Base-by-base conservation (phyloP, 2,113 vertebrate species). In the Macheiramphus alcinus region DNA sequence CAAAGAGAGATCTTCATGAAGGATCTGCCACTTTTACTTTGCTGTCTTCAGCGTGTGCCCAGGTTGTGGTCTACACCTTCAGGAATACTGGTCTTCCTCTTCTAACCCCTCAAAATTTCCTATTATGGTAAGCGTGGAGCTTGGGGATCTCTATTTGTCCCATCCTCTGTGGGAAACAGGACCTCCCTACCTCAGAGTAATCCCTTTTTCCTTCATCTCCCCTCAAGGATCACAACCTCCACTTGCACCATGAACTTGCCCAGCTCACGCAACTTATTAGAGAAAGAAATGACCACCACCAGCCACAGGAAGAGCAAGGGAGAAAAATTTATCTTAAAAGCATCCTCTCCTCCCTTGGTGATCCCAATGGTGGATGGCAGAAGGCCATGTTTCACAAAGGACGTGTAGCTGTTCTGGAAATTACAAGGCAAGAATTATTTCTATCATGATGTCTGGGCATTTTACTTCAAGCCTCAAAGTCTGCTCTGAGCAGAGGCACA, bases 41-140 rank as follows among this genome's bases (percentile, higher is more conserved):
- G 4, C 12, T 52, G 10, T 16, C 36, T 78, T 73, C 27, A 43
- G 4, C 1, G 2, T 23, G 29, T 63, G 26, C 26, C 13, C 55
- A 34, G 18, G 8, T 25, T 3, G 2, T 26, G 25, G 6, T 21
- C 34, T 53, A 29, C 20, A 68, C 3, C 26, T 61, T 55, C 27
- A 48, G 45, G 10, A 79, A 43, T 58, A 45, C 12, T n/a, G 19
- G 8, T 36, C 16, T 91, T 92, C 38, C 34, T 75, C 38, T 38
- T 55, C 26, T 59, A 21, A 6, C 42, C 32, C n/a, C 31, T 53
- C 16, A 19, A 6, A 48, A 45, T 32, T 78, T 72, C 12, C 5
- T 31, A 0, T 10, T 36, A 21, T 8, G 4, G 7, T 36, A 36
- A 47, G 22, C 4, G 11, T 55, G 43, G 9, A 17, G 6, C 13